Evolutionary conservation across 2,113 vertebrate genomes (phyloP), one percentile per base, ranked within the genome.

Genomic region (Hipposideros armiger): DNA sequence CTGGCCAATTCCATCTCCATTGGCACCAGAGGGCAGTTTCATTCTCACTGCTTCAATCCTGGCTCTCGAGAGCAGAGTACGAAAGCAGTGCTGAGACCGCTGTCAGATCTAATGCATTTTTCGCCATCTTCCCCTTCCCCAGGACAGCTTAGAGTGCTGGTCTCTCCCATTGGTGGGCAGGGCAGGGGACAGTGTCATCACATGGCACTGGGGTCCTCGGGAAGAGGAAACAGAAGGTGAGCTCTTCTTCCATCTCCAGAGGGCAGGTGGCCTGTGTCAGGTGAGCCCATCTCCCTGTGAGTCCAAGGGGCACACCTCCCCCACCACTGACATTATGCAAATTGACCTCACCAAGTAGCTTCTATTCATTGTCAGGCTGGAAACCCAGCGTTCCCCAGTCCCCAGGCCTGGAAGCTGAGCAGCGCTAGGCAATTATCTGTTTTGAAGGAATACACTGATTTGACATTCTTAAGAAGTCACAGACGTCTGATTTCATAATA

Each of bases 401-500:
- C 97, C 83, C 92, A 95, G 98, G 97, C 96, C 97, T 94, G 98
- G 98, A 97, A 97, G 97, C 97, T 97, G 95, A 98, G 94, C 95
- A 98, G 96, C 91, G 95, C 98, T 36, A 97, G 98, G 98, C 98
- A 98, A 98, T 98, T 98, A 98, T 97, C 98, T 98, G 96, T 98
- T 98, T 98, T 98, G 98, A 98, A 98, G 98, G 97, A 98, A 98
- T 97, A 97, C 97, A 91, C 97, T 98, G 98, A 98, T 98, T 98
- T 98, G 98, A 98, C 98, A 98, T 98, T 98, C 98, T 97, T 98
- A 98, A 99, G 98, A 98, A 99, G 98, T 98, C 98, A 98, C 97
- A 98, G 97, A 98, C 84, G 47, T 98, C 98, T 98, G 98, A 98
- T 98, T 98, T 98, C 97, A 98, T 98, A 99, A 98, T 98, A 98